These are phyloP conservation scores for Temnothorax ravouxi DNA, from an alignment of 2,888 invertebrate species.

Conservation along the genomic window DNA sequence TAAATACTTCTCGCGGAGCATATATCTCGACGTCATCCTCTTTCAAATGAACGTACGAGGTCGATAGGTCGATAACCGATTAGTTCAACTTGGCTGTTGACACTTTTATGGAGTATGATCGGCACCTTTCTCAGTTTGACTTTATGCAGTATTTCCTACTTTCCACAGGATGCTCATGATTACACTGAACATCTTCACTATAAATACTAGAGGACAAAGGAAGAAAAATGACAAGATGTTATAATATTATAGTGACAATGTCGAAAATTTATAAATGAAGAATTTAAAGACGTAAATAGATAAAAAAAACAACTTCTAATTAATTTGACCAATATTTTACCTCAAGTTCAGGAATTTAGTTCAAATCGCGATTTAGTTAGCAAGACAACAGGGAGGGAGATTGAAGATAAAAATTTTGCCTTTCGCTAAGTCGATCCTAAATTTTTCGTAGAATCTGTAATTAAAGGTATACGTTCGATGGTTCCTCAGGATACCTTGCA, in stretches of 20 bases:
- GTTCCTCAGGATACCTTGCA: background rate
- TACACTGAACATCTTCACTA: background rate
- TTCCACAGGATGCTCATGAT: background rate
- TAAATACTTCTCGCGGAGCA: conserved; percentile 56
- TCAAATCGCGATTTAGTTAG: background rate
- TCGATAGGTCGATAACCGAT: conserved; percentile 70
- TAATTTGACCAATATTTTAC: background rate
- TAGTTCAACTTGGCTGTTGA: conserved; percentile 69
- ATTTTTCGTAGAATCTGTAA: conserved; percentile 7
- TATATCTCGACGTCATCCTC: conserved; percentile 51
- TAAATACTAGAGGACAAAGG: background rate
- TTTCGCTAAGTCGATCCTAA: background rate
- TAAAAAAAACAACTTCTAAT: background rate
- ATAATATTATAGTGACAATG: background rate
- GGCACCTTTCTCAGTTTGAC: conserved; percentile 45
- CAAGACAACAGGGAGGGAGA: background rate
- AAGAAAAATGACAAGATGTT: background rate
- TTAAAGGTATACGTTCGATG: background rate
- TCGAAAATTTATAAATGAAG: background rate
- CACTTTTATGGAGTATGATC: conserved; percentile 66
- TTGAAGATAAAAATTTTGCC: background rate
- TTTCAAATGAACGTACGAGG: conserved; percentile 64
- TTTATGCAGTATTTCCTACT: conserved; percentile 17
- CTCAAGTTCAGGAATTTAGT: background rate
- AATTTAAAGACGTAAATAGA: background rate